Conservation (phyloP, 2,113 vertebrate species). For the Sinocyclocheilus maitianheensis region DNA sequence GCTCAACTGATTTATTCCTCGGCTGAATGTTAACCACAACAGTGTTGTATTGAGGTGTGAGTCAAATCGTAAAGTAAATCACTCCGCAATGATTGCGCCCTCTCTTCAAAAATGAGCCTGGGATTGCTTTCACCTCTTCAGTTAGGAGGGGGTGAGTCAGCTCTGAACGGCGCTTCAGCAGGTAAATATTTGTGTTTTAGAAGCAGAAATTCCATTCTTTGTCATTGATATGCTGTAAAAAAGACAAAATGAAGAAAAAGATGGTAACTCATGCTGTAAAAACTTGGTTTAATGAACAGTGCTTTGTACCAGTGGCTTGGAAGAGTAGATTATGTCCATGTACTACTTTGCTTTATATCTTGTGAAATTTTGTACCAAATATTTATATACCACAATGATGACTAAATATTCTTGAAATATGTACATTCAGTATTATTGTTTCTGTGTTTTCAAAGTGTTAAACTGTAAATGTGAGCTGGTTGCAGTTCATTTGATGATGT, state of each 20-base stretch:
- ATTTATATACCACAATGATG: constrained; percentile 85
- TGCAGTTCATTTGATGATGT: constrained; percentile 61
- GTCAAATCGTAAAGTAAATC: constrained; percentile 56
- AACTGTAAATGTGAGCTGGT: constrained; percentile 64
- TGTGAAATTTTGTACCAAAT: constrained; percentile 91
- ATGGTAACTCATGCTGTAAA: constrained; percentile 52
- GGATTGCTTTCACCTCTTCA: constrained; percentile 52
- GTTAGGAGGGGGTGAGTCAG: constrained; percentile 39
- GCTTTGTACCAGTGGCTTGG: constrained; percentile 79
- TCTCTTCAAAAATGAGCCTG: constrained; percentile 56
- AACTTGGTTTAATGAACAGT: constrained; percentile 71
- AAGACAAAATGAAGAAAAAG: background rate
- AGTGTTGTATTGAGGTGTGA: constrained; percentile 51
- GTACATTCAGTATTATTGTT: constrained; percentile 62
- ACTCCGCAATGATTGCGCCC: constrained; percentile 44
- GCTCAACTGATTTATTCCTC: constrained; percentile 44
- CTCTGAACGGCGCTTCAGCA: constrained; percentile 9
- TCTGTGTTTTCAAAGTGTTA: constrained; percentile 66
- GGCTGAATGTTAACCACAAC: constrained; percentile 49
- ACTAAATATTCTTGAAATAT: constrained; percentile 64
- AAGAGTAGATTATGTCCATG: constrained; percentile 69
- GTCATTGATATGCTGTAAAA: constrained; percentile 57
- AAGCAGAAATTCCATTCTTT: constrained; percentile 50
- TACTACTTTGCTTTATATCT: constrained; percentile 83
- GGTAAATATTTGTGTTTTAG: constrained; percentile 57